Evolutionary conservation across 2,888 invertebrate genomes (phyloP).

Genomic region (Andrena flavipes): DNA sequence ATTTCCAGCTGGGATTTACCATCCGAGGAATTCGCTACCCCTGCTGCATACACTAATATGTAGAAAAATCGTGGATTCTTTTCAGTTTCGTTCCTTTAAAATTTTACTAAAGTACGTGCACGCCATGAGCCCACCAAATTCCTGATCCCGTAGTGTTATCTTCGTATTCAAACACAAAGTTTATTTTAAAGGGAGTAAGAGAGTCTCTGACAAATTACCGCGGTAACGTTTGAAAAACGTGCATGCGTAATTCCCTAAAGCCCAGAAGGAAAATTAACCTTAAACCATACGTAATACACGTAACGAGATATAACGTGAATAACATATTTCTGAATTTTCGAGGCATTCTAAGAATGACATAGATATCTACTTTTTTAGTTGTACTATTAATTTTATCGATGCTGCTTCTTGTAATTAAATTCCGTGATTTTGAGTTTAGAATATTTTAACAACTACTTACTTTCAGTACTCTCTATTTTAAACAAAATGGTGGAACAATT

Average conservation of each 20-base stretch:
- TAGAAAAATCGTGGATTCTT: constrained; percentile 47
- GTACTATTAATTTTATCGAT: no score
- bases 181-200: neutral
- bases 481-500: no score
- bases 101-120: neutral
- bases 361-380: no score
- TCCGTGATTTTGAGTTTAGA: no score
- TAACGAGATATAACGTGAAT: no score
- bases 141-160: neutral
- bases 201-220: neutral
- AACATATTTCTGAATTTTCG: no score
- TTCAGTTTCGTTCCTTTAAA: constrained; percentile 12
- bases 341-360: no score
- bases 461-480: no score
- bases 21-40: constrained; percentile 71
- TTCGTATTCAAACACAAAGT: neutral
- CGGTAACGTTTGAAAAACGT: neutral
- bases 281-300: neutral
- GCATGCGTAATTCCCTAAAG: neutral
- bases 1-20: constrained; percentile 76
- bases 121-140: neutral
- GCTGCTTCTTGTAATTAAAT: no score
- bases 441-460: no score
- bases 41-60: constrained; percentile 60
- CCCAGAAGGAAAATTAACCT: neutral